Base-by-base conservation (phyloP, 2,888 invertebrate genomes). In the Anthophora plumipes region DNA sequence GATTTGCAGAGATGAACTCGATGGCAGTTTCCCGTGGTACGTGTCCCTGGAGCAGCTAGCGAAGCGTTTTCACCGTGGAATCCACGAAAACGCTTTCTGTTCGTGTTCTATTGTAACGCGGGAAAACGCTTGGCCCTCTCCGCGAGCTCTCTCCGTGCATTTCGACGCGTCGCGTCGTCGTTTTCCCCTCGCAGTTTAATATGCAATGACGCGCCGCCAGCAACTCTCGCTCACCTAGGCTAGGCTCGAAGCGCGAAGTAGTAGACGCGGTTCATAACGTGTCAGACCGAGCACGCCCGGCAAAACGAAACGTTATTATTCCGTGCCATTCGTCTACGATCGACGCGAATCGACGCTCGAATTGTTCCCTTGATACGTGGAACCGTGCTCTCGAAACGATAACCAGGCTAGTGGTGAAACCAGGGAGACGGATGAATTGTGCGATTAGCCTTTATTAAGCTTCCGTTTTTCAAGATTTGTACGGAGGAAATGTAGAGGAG, bases 1-100 rank as follows among this genome's bases (percentile, higher is more conserved):
- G 71, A 81, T 82, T 79, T 69, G 52, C 80, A 57, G 41, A 61
- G 80, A 82, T 59, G 81, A 80, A 75, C 80, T 46, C 71, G 81
- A 82, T 68, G 80, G 80, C 81, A 75, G 80, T 46, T 37, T 37
- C 9, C 61, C 52, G 55, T 37, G 55, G 37, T 39, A 67, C 61
- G 55, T 48, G 68, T 54, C 48, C 57, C 68, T 5, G 55, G 31
- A 9, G 25, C 63, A 63, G 68, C 55, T n/a, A 59, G 72, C 80
- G 41, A 48, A 54, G 67, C 80, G 80, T 70, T 80, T 73, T 39
- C n/a, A 46, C 39, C 64, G 46, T 57, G 52, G 48, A 57, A 55
- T 52, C 39, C 31, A 9, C 37, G 54, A 64, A n/a, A 69, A 80
- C 25, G 50, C 60, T 63, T n/a, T 68, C 72, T 59, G 61, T 50